phyloP scores from a whole-genome alignment of 1,140 invertebrate species.

The Prorops nasuta region DNA sequence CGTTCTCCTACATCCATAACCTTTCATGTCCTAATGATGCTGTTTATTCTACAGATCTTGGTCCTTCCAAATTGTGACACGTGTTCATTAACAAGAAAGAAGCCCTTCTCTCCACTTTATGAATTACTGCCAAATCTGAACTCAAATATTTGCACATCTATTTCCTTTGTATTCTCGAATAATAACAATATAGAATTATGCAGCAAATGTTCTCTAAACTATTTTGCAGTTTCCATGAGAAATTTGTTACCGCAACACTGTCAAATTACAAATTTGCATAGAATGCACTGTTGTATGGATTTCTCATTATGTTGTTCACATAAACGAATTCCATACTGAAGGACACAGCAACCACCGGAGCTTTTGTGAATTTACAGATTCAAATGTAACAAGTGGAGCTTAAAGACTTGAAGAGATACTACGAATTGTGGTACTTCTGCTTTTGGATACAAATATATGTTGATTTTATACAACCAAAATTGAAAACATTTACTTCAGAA shows the following conservation, averaged over 20 bases:
- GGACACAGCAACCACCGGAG: slow-evolving; percentile 60
- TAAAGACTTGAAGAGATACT: no score
- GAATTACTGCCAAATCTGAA: slow-evolving; percentile 35
- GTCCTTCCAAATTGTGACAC: slow-evolving; percentile 56
- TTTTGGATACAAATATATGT: no score
- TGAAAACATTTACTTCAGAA: no score
- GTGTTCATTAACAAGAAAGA: slow-evolving; percentile 60
- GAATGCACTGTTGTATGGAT: slow-evolving; percentile 61
- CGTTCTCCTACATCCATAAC: no score
- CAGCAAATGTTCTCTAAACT: slow-evolving; percentile 16
- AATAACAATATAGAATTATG: slow-evolving; percentile 23
- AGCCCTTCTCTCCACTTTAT: slow-evolving; percentile 50
- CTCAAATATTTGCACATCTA: slow-evolving; percentile 48
- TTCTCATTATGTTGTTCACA: slow-evolving; percentile 62
- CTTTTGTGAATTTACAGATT: slow-evolving; percentile 57
- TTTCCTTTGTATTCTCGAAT: slow-evolving; percentile 29
- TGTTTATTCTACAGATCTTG: no score
- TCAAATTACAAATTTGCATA: slow-evolving; percentile 61
- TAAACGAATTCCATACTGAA: slow-evolving; percentile 61
- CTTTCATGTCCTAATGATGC: no score
- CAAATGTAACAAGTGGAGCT: slow-evolving; percentile 53
- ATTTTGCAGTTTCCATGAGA: slow-evolving; percentile 60
- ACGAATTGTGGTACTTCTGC: no score
- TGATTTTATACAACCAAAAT: no score
- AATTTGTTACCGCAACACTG: slow-evolving; percentile 59